phyloP scores from a whole-genome alignment of 1,140 invertebrate genomes.

The Oedothorax gibbosus region DNA sequence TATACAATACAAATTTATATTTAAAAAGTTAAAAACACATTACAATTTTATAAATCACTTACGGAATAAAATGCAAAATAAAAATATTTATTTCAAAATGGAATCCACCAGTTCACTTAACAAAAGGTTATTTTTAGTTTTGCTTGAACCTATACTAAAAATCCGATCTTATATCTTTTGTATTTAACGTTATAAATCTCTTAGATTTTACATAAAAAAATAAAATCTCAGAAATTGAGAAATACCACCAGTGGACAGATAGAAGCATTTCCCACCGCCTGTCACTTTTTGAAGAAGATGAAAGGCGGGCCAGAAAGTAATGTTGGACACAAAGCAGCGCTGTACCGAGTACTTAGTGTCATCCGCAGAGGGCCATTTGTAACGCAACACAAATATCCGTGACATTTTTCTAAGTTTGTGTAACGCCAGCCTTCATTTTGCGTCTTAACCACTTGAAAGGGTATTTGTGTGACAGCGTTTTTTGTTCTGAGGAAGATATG shows the following conservation, averaged over 20 bases:
- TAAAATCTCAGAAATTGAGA: background rate
- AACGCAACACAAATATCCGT: conserved; percentile 56
- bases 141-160: too few species aligned
- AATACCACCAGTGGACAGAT: background rate
- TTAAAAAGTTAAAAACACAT: too few species aligned
- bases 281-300: conserved; percentile 51
- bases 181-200: too few species aligned
- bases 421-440: conserved; percentile 40
- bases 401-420: conserved; percentile 56
- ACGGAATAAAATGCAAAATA: too few species aligned
- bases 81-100: too few species aligned
- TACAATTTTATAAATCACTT: too few species aligned
- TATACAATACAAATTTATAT: conserved; percentile 55
- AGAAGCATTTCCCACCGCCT: conserved; percentile 10
- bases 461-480: conserved; percentile 33
- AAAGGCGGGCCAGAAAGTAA: conserved; percentile 29
- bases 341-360: conserved; percentile 52
- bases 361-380: conserved; percentile 51
- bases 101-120: too few species aligned
- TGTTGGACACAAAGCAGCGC: conserved; percentile 54
- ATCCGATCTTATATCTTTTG: too few species aligned
- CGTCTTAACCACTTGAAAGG: conserved; percentile 42
- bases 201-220: background rate
- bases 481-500: background rate
- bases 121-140: too few species aligned